Conservation (phyloP, 1,140 invertebrate genomes). For the Stegodyphus dumicola region DNA sequence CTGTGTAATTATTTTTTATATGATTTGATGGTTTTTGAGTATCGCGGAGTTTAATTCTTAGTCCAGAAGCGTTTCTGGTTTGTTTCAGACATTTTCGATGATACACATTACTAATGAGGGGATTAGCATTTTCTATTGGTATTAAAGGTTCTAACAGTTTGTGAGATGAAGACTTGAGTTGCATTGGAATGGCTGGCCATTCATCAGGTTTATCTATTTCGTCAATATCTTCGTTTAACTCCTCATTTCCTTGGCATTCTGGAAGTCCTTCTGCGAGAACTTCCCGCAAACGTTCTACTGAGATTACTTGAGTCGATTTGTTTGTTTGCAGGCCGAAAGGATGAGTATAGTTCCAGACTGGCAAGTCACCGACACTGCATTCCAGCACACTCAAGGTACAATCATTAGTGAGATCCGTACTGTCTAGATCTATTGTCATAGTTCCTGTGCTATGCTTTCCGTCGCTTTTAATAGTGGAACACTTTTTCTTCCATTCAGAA, state of each 20-base stretch:
- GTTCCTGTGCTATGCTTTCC: slow-evolving; percentile 21
- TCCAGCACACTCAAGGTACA: slow-evolving; percentile 27
- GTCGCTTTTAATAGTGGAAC: background rate
- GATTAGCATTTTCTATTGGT: slow-evolving; percentile 15
- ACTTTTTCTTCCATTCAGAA: background rate
- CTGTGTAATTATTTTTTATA: background rate
- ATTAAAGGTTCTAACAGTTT: slow-evolving; percentile 26
- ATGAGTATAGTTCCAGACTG: slow-evolving; percentile 27
- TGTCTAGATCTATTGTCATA: slow-evolving; percentile 31
- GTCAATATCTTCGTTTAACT: background rate
- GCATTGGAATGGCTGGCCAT: slow-evolving; percentile 36
- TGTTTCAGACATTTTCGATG: slow-evolving; percentile 41
- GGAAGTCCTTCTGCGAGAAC: background rate
- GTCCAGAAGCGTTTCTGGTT: slow-evolving; percentile 3
- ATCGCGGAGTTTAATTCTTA: slow-evolving; percentile 29
- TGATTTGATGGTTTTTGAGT: background rate
- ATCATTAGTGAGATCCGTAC: background rate
- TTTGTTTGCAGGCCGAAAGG: slow-evolving; percentile 46
- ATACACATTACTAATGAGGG: slow-evolving; percentile 5
- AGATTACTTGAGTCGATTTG: slow-evolving; percentile 39
- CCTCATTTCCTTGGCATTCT: background rate
- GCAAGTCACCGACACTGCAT: slow-evolving; percentile 45
- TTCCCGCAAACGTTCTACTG: background rate
- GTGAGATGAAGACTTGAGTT: slow-evolving; percentile 29
- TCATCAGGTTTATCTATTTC: slow-evolving; percentile 15